Percentiles rank a stretch among this genome's conserved stretches.
Evolutionary conservation across 2,797 vertebrate species (phyloP).

Genomic region (Epinephelus malabaricus): DNA sequence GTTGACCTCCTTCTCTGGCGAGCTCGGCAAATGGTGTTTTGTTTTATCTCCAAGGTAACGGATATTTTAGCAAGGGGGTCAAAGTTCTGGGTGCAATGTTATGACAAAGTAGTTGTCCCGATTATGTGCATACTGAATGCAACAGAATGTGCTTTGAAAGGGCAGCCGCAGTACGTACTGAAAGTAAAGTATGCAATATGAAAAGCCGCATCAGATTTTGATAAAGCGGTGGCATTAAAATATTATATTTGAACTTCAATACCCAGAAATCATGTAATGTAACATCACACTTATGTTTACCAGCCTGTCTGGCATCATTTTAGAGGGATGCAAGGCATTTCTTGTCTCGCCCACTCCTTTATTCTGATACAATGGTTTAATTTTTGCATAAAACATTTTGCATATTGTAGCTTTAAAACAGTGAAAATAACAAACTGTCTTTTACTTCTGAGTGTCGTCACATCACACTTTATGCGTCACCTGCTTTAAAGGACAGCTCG

Average conservation of each 20-base stretch:
- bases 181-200: no score
- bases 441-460: conserved; percentile 6
- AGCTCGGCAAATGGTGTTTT: no score
- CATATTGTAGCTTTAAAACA: conserved; percentile 19
- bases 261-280: not conserved
- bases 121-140: no score
- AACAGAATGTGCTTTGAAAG: no score
- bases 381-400: not conserved
- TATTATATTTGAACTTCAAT: not conserved
- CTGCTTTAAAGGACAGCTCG: conserved; percentile 88
- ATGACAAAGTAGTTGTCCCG: no score
- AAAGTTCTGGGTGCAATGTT: no score
- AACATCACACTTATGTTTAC: not conserved
- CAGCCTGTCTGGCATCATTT: not conserved
- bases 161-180: no score
- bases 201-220: no score
- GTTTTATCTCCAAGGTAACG: no score
- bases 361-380: conserved; percentile 8
- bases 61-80: no score
- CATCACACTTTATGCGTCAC: conserved; percentile 70
- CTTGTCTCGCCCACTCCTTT: not conserved
- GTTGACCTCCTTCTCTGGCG: no score
- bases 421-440: conserved; percentile 6
- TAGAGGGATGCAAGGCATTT: conserved; percentile 1
- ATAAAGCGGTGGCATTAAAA: not conserved